Evolutionary conservation across 2,113 vertebrate genomes (phyloP).

Genomic region (Nesoenas mayeri): DNA sequence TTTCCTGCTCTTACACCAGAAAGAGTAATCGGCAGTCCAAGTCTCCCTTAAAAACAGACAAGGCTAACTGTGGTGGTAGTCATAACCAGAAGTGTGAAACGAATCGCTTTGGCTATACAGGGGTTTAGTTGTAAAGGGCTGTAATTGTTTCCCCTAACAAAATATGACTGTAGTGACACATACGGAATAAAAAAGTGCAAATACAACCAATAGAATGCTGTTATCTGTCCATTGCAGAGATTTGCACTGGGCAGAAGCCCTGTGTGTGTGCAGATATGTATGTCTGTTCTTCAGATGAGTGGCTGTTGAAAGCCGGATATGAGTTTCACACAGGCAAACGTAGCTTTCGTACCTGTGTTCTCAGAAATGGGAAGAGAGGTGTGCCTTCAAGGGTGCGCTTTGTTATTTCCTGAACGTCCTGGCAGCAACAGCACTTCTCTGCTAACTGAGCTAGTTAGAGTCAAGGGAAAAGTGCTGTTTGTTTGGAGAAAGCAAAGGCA

Average conservation of each 20-base stretch:
- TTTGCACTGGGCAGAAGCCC: not conserved
- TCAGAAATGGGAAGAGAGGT: not conserved
- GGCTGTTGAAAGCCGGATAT: not conserved
- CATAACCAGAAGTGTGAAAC: not conserved
- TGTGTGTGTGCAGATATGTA: not conserved
- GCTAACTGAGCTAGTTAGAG: not conserved
- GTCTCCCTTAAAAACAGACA: not conserved
- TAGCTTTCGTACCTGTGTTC: not conserved
- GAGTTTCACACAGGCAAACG: not conserved
- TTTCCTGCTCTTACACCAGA: not conserved
- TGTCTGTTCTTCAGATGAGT: not conserved
- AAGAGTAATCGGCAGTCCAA: not conserved
- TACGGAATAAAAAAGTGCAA: not conserved
- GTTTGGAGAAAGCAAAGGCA: not conserved
- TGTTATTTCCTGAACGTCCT: not conserved
- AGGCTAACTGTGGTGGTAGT: not conserved
- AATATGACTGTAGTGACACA: not conserved
- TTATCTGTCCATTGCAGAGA: not conserved
- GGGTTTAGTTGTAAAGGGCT: not conserved
- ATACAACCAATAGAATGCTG: not conserved
- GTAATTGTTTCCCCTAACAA: not conserved
- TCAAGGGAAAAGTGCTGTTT: not conserved
- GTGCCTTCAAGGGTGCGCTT: not conserved
- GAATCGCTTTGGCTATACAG: not conserved
- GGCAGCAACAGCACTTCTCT: not conserved